Conservation (phyloP, 2,888 invertebrate species). For the Scaptomyza polygonia region DNA sequence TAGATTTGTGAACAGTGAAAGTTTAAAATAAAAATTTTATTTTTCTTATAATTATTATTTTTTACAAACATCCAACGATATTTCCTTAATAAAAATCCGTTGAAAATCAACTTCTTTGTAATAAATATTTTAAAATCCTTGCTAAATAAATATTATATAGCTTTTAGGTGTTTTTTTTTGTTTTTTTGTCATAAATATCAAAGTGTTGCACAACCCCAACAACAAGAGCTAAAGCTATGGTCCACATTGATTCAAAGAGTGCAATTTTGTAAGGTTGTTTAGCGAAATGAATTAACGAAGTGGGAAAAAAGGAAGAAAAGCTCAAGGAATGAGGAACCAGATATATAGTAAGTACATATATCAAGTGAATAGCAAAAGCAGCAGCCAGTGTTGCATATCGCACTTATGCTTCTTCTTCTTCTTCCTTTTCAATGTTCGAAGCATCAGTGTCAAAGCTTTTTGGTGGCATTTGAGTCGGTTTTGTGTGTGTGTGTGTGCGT, state of each 20-base stretch:
- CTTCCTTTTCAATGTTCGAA: background rate
- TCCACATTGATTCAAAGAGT: background rate
- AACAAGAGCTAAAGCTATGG: background rate
- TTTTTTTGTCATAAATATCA: background rate
- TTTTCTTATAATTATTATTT: too few species aligned
- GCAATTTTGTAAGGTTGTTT: background rate
- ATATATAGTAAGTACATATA: background rate
- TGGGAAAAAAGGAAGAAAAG: background rate
- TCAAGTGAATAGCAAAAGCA: background rate
- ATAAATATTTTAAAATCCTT: too few species aligned
- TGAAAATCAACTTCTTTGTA: too few species aligned
- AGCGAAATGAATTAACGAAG: background rate
- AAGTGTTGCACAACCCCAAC: background rate
- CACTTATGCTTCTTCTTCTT: background rate
- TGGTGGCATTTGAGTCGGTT: slow-evolving; percentile 1
- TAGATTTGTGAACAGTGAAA: too few species aligned
- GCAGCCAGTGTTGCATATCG: slow-evolving; percentile 2
- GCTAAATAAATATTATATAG: too few species aligned
- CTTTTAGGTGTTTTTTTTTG: too few species aligned
- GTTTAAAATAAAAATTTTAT: too few species aligned
- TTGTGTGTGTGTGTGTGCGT: slow-evolving; percentile 29
- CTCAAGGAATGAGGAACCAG: background rate
- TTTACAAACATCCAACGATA: too few species aligned
- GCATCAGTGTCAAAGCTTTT: background rate
- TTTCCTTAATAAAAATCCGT: too few species aligned